Evolutionary conservation across 2,797 vertebrate genomes (phyloP).

Genomic region (Furcifer pardalis): DNA sequence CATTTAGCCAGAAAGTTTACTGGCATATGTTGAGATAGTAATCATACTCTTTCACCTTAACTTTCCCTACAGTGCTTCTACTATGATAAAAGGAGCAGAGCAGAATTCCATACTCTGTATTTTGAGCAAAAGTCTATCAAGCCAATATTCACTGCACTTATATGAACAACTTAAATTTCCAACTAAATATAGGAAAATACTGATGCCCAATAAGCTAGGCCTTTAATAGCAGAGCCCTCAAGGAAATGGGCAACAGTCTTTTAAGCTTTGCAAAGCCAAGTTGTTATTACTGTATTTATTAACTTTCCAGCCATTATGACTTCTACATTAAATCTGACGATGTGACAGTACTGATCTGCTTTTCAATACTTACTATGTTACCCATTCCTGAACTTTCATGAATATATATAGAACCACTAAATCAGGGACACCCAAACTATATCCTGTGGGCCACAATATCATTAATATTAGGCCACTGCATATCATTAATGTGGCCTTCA

Average conservation of each 20-base stretch:
- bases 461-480: no score
- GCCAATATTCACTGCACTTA: accelerated
- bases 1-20: neutral
- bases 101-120: no score
- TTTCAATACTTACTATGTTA: neutral
- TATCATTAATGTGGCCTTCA: no score
- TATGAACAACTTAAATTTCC: neutral
- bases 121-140: neutral
- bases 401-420: no score
- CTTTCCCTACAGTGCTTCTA: neutral
- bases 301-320: neutral
- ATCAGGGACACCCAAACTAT: no score
- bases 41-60: neutral
- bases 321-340: neutral
- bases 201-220: neutral
- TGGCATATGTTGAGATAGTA: neutral
- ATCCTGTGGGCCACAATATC: no score
- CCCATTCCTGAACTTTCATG: neutral
- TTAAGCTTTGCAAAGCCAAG: neutral
- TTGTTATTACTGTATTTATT: neutral
- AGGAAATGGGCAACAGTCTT: neutral
- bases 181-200: accelerated
- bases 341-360: neutral
- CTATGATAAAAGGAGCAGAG: neutral
- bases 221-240: no score